Conservation (phyloP, 1,140 invertebrate species). For the Zaprionus ghesquierei region DNA sequence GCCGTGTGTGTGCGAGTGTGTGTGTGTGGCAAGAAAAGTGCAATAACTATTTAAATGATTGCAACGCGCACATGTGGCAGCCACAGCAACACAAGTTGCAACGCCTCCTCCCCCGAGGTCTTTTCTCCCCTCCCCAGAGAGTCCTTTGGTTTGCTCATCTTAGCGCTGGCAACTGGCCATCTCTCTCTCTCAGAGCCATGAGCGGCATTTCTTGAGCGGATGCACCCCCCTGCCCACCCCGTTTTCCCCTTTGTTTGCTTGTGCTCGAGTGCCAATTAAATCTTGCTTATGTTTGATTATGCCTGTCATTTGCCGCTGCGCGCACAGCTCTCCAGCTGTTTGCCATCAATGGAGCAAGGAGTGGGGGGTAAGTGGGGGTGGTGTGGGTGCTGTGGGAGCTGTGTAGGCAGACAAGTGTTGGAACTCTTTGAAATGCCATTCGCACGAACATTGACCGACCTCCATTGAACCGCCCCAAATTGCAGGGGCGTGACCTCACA, state of each 20-base stretch:
- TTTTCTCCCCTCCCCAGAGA: neutral
- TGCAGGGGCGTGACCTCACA: conserved; percentile 54
- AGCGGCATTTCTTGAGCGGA: neutral
- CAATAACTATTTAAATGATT: conserved; percentile 80
- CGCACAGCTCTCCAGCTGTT: conserved; percentile 50
- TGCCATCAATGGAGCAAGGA: conserved; percentile 44
- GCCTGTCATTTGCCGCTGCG: conserved; percentile 51
- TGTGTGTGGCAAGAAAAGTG: conserved; percentile 57
- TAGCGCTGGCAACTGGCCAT: neutral
- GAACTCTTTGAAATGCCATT: conserved; percentile 48
- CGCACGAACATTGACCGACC: conserved; percentile 43
- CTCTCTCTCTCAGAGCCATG: neutral
- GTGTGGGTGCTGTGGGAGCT: neutral
- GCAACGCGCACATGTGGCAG: conserved; percentile 46
- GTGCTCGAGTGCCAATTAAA: conserved; percentile 61
- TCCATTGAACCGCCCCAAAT: conserved; percentile 48
- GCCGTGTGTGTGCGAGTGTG: conserved; percentile 53
- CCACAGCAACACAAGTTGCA: conserved; percentile 21
- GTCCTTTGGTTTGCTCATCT: neutral
- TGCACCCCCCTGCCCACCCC: neutral
- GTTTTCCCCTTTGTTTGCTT: conserved; percentile 5
- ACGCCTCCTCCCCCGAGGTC: neutral
- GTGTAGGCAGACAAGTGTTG: conserved; percentile 4
- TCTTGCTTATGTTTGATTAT: conserved; percentile 67
- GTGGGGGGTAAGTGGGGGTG: neutral